A percentile compares a stretch with the other conserved stretches of the same genome.
Evolutionary conservation across 2,797 vertebrate species (phyloP).

Genomic region (Lithobates pipiens): DNA sequence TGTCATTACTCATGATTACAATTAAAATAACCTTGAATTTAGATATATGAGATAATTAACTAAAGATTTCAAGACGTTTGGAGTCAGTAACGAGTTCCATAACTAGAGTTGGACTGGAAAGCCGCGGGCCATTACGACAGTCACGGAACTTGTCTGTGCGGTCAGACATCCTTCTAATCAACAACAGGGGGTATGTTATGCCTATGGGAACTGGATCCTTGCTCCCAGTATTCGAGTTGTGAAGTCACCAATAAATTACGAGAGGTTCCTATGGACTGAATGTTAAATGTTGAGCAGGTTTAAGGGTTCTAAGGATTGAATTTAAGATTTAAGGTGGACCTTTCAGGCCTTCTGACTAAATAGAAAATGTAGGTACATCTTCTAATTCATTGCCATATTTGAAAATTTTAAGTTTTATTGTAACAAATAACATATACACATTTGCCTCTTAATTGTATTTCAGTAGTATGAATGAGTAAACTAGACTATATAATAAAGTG

Average conservation of each 20-base stretch:
- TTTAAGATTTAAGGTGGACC: too few species aligned
- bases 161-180: conserved; percentile 10
- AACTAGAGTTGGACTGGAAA: background rate
- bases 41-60: conserved; percentile 14
- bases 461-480: too few species aligned
- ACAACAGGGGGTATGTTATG: background rate
- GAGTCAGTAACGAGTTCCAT: background rate
- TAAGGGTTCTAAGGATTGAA: too few species aligned
- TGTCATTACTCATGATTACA: background rate
- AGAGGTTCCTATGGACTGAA: background rate
- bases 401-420: too few species aligned
- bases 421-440: too few species aligned
- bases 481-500: too few species aligned
- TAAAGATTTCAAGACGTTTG: background rate
- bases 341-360: too few species aligned
- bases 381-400: too few species aligned
- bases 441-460: too few species aligned
- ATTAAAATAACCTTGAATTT: background rate
- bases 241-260: background rate
- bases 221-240: background rate
- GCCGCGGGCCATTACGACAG: background rate
- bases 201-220: background rate
- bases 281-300: background rate
- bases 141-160: background rate
- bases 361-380: too few species aligned